phyloP scores from a whole-genome alignment of 1,140 invertebrate species.

The Anastatus disparis region DNA sequence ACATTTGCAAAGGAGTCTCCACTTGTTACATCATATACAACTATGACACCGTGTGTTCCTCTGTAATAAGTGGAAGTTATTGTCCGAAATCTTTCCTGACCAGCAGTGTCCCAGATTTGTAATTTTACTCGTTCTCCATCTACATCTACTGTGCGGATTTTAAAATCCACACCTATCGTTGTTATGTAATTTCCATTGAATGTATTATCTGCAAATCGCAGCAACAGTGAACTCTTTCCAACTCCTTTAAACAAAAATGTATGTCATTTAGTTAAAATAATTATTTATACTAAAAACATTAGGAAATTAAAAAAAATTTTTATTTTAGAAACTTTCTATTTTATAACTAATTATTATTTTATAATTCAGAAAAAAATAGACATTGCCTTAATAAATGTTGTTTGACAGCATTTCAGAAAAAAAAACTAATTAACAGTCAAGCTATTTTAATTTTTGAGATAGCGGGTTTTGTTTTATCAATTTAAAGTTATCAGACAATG shows the following conservation, averaged over 20 bases:
- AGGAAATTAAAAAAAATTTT: no score
- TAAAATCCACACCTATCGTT: slow-evolving; percentile 99
- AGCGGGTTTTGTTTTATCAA: no score
- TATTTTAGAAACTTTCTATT: no score
- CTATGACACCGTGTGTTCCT: slow-evolving; percentile 98
- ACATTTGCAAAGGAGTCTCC: slow-evolving; percentile 99
- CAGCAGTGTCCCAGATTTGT: slow-evolving; percentile 98
- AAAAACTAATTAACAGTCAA: no score
- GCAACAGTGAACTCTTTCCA: slow-evolving; percentile 96
- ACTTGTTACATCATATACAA: slow-evolving; percentile 99
- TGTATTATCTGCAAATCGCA: slow-evolving; percentile 97
- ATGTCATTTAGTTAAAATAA: no score
- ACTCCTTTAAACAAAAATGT: slow-evolving; percentile 80
- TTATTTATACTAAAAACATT: no score
- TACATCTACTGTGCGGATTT: slow-evolving; percentile 96
- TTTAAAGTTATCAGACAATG: no score
- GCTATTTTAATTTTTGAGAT: no score
- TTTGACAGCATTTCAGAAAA: no score
- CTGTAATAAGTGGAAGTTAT: slow-evolving; percentile 97
- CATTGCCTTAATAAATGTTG: no score
- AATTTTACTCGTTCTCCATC: slow-evolving; percentile 96
- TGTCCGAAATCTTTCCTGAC: slow-evolving; percentile 93
- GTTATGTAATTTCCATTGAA: slow-evolving; percentile 99
- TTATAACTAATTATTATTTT: no score
- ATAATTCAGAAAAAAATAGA: no score